Evolutionary conservation across 2,888 invertebrate species (phyloP).

Genomic region (Serripes groenlandicus): DNA sequence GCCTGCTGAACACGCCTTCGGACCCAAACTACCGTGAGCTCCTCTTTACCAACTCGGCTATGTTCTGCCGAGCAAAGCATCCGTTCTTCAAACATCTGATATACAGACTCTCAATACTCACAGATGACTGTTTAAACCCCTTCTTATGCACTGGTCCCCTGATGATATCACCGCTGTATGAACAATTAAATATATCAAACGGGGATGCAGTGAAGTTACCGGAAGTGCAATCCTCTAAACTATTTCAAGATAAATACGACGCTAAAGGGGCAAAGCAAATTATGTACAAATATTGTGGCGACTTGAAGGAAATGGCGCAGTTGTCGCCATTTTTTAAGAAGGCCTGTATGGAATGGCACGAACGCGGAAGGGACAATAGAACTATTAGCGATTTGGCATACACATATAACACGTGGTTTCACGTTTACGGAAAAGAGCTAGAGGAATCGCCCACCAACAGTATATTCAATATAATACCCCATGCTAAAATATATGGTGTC

Average conservation of each 20-base stretch:
- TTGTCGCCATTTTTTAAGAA: not conserved
- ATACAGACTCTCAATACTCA: not conserved
- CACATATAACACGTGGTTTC: conserved; percentile 6
- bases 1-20: conserved; percentile 3
- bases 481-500: conserved; percentile 7
- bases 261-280: not conserved
- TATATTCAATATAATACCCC: conserved; percentile 12
- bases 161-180: not conserved
- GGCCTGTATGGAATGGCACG: conserved; percentile 1
- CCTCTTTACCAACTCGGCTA: conserved; percentile 7
- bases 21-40: not conserved
- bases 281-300: not conserved
- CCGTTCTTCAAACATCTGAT: conserved; percentile 9
- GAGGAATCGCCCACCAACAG: conserved; percentile 1
- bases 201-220: not conserved
- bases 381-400: not conserved
- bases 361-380: not conserved
- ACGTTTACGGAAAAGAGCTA: not conserved
- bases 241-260: conserved; percentile 6
- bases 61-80: conserved; percentile 4
- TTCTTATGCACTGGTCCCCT: conserved; percentile 11
- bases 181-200: conserved; percentile 4
- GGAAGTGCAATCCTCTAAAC: conserved; percentile 9
- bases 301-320: not conserved
- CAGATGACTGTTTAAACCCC: not conserved